Evolutionary conservation across 2,888 invertebrate genomes (phyloP).

Genomic region (Andrena trimmerana): DNA sequence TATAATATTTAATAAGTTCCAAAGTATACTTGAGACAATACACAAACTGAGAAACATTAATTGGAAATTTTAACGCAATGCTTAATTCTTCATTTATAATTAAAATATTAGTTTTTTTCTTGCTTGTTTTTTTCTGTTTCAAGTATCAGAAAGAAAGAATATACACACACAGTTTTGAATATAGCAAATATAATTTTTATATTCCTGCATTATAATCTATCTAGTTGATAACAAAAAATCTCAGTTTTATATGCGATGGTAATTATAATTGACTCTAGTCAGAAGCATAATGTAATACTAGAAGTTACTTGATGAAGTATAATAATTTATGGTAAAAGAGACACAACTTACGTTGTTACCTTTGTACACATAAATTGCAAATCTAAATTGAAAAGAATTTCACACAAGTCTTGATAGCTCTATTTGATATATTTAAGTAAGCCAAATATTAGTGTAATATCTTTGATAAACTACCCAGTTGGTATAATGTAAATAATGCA

Average conservation of each 20-base stretch:
- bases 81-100: not conserved
- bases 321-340: too few species aligned
- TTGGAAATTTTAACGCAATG: not conserved
- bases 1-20: not conserved
- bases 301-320: too few species aligned
- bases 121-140: not conserved
- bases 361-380: too few species aligned
- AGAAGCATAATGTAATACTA: too few species aligned
- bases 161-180: too few species aligned
- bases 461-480: not conserved
- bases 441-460: not conserved
- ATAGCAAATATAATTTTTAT: not conserved
- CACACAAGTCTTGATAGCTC: not conserved
- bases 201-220: not conserved
- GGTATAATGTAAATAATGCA: conserved; percentile 50
- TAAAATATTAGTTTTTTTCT: not conserved
- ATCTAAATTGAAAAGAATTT: not conserved
- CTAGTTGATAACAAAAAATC: too few species aligned
- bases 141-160: not conserved
- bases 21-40: not conserved
- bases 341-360: too few species aligned
- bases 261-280: too few species aligned
- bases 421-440: not conserved
- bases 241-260: too few species aligned
- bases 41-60: not conserved